Conservation (phyloP, 1,140 invertebrate genomes). For the Drosophila persimilis region DNA sequence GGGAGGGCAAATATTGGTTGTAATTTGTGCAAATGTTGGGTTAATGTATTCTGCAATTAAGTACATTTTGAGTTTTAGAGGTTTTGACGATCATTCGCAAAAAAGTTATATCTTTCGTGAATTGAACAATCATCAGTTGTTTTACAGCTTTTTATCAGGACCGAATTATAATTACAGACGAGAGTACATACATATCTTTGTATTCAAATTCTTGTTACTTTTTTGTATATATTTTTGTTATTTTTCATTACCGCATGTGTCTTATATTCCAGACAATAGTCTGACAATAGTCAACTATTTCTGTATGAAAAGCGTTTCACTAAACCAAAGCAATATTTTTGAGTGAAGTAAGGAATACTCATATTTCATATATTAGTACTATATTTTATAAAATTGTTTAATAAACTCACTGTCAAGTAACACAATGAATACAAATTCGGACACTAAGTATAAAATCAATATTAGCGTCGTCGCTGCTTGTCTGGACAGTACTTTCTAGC, state of each 20-base stretch:
- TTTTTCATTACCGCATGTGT: not conserved
- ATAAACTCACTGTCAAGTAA: conserved; percentile 12
- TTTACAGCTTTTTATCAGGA: not conserved
- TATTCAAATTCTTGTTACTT: not conserved
- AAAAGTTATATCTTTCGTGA: not conserved
- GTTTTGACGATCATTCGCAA: too few relatives aligned
- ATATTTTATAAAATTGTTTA: not conserved
- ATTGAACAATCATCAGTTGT: not conserved
- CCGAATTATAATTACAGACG: too few relatives aligned
- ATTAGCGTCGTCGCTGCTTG: not conserved
- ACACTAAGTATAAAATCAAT: not conserved
- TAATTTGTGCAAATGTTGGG: conserved; percentile 4
- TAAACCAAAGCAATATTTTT: not conserved
- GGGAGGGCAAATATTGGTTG: not conserved
- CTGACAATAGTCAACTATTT: not conserved
- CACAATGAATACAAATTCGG: not conserved
- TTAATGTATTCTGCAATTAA: conserved; percentile 12
- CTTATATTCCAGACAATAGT: too few relatives aligned
- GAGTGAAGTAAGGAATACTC: not conserved
- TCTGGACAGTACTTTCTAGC: conserved; percentile 6
- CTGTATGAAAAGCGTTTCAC: not conserved
- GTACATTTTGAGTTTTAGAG: too few relatives aligned
- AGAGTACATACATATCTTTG: too few relatives aligned
- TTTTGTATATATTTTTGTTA: conserved; percentile 10
- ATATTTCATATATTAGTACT: not conserved